Evolutionary conservation across 1,140 invertebrate species (phyloP).

Genomic region (Drosophila sulfurigaster): DNA sequence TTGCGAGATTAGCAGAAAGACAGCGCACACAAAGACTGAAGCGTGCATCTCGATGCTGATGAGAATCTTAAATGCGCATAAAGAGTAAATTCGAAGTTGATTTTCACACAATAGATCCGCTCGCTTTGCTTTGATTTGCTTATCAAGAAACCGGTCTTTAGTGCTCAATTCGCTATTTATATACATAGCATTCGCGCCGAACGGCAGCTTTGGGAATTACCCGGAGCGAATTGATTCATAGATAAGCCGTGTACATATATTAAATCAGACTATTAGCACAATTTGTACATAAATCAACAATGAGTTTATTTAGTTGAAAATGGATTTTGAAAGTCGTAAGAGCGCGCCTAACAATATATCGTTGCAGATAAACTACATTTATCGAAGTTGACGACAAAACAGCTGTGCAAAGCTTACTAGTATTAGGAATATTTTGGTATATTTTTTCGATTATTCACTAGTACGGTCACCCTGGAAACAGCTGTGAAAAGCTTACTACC

Average conservation of each 20-base stretch:
- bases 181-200: not conserved
- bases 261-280: too few species aligned
- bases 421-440: not conserved
- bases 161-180: conserved; percentile 3
- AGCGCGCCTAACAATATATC: conserved; percentile 5
- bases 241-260: not conserved
- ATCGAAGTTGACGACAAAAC: conserved; percentile 49
- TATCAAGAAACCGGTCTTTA: conserved; percentile 74
- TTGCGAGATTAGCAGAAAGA: conserved; percentile 17
- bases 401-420: conserved; percentile 39
- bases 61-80: conserved; percentile 45
- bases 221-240: not conserved
- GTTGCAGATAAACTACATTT: not conserved
- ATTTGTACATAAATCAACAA: too few species aligned
- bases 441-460: not conserved
- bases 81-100: conserved; percentile 14
- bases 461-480: not conserved
- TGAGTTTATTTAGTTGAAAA: not conserved
- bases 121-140: conserved; percentile 5
- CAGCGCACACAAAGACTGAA: conserved; percentile 5
- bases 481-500: conserved; percentile 21
- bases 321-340: conserved; percentile 11
- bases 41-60: conserved; percentile 44
- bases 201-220: conserved; percentile 6
- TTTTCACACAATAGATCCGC: conserved; percentile 17